Evolutionary conservation across 2,797 vertebrate species (phyloP), one percentile per base, ranked within the genome.

Genomic region (Smutsia temminckii): DNA sequence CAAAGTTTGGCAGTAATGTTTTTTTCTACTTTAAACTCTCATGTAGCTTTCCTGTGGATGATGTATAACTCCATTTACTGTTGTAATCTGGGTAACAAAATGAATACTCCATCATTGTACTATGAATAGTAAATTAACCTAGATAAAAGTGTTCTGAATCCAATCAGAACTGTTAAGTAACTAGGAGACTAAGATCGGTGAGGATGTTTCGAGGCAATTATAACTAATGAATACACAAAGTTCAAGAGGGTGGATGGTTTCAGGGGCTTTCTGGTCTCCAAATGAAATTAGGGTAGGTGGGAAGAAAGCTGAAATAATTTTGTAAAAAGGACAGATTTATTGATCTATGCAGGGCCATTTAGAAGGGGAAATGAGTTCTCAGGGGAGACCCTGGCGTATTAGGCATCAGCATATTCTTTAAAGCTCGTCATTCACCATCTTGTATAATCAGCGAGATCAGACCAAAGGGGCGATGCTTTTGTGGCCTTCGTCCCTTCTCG

Each of bases 71-170:
- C 97, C 98, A 98, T 98, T 98, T 98, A 97, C 98, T 96, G 97
- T 97, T 97, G 97, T 98, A 98, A 98, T 98, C 98, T 97, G 97
- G 93, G 98, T 97, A 98, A 98, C 98, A 98, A 98, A 98, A 98
- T 98, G 98, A 98, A 98, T 97, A 97, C 98, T 98, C 98, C 98
- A 98, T 99, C 98, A 98, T 95, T 98, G 96, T 98, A 97, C 98
- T 98, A 97, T 98, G 98, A 98, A 98, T 98, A 98, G 98, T 97
- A 98, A 98, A 99, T 98, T 98, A 99, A 98, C 98, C 96, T 97
- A 98, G 98, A 99, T 98, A 98, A 98, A 98, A 98, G 97, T 97
- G 98, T 97, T 98, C 98, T 98, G 98, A 98, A 98, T 94, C 98
- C 98, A 98, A 98, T 98, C 98, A 97, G 96, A 98, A 98, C 97